Evolutionary conservation across 1,140 invertebrate genomes (phyloP), one percentile per base, ranked within the genome.

Genomic region (Aphidius ervi): DNA sequence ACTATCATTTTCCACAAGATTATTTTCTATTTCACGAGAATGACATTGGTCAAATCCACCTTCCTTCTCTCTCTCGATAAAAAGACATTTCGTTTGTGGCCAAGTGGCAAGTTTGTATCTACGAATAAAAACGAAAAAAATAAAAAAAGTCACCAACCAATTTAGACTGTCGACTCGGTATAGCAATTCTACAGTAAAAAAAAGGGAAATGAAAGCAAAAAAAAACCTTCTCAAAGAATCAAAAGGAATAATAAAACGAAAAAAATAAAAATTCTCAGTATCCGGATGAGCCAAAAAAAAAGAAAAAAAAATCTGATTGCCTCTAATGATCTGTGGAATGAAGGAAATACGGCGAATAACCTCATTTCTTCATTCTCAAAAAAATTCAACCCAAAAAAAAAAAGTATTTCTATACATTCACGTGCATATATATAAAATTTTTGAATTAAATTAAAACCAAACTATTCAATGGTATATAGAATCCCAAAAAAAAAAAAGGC

Each of bases 51-150:
- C 50, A 39, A 37, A 53, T 53, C 39, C 50, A 42, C 40, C 16
- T 1, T 16, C n/a, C n/a, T n/a, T n/a, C n/a, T 31, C 2, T 39
- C 50, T 16, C 39, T 54, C 40, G 52, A 54, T 54, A 39, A 54
- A 54, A 54, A 54, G 52, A n/a, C 5, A 54, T 54, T 54, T 54
- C 52, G 52, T 54, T 54, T 54, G 40, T 54, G 40, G 39, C 52
- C 40, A 40, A 54, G 40, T 54, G 39, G 41, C 40, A 40, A 54
- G 40, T 54, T 41, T 31, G 23, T 31, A 31, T 31, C 23, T 6
- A 54, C 52, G 52, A 54, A n/a, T 41, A 54, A 40, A 16, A n/a
- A 54, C 5, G 40, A 10, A 40, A 37, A 16, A 31, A 3, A 31
- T 31, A 39, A 10, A 53, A 53, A 53, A 53, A 53, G 50, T 39